Evolutionary conservation across 37 sponge, comb jelly and placozoan genomes (phyloP).

Genomic region (Dysidea cf. avara): DNA sequence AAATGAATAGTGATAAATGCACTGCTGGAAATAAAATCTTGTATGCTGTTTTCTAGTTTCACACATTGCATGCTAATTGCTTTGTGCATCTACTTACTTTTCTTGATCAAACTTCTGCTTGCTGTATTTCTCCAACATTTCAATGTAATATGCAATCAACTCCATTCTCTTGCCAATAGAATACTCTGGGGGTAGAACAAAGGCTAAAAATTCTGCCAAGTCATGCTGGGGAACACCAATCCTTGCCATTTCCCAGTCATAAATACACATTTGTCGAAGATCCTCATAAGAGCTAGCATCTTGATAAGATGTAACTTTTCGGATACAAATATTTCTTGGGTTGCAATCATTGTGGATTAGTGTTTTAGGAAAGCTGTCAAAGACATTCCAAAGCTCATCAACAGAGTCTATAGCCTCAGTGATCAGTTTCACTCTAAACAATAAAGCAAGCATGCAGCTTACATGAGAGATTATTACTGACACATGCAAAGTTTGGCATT

Average conservation of each 20-base stretch:
- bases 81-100: too few relatives aligned
- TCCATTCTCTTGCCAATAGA: constrained; percentile 20
- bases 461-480: too few relatives aligned
- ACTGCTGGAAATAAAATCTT: too few relatives aligned
- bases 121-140: constrained; percentile 35
- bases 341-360: constrained; percentile 81
- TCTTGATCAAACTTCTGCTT: constrained; percentile 12
- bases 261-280: constrained; percentile 49
- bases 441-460: too few relatives aligned
- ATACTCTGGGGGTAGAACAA: constrained; percentile 35
- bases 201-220: constrained; percentile 67
- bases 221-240: constrained; percentile 68
- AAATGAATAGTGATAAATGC: too few relatives aligned
- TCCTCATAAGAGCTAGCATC: constrained; percentile 20
- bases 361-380: constrained; percentile 46
- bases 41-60: too few relatives aligned
- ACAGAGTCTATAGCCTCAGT: constrained; percentile 42
- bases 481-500: too few relatives aligned
- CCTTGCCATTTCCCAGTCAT: constrained; percentile 83
- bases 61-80: too few relatives aligned
- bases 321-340: constrained; percentile 67
- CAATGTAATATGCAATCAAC: constrained; percentile 48
- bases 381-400: constrained; percentile 13
- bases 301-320: neutral
- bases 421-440: constrained; percentile 14